Evolutionary conservation across 2,888 invertebrate species (phyloP), one percentile per base, ranked within the genome.

Genomic region (Hemithea aestivaria): DNA sequence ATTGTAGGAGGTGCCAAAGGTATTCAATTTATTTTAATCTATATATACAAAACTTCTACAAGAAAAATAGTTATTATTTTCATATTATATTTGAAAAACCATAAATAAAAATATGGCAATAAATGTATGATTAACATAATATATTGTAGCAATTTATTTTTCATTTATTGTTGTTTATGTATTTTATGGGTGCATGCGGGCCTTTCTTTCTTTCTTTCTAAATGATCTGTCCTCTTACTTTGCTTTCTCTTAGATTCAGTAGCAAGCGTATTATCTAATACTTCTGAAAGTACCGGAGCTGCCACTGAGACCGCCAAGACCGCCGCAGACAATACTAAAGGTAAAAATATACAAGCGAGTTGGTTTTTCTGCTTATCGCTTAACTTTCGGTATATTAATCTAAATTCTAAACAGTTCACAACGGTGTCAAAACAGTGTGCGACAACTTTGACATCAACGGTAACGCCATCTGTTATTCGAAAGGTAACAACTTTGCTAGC

Each of bases 1-100:
- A 25, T 71, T 34, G 58, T 71, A 48, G 71, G 66, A 40, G 57
- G 54, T 51, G 72, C 72, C 25, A 71, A 74, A 76, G 73, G 66
- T 67, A 66, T 33, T n/a, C 7, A 31, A 9, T 27, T 11, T 7
- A 30, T 27, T 24, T 30, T 28, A 8, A 22, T 21, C 20, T 21
- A 9, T 10, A 25, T 16, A 23, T 22, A n/a, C n/a, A 8, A n/a
- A 34, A 16, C 7, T 9, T 11, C 9, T 16, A 2, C 30, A 30
- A 12, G 12, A 27, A 12, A n/a, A n/a, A n/a, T n/a, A n/a, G n/a
- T n/a, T n/a, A n/a, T n/a, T n/a, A n/a, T n/a, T n/a, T n/a, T n/a
- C n/a, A n/a, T n/a, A n/a, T n/a, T n/a, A n/a, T n/a, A n/a, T n/a
- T n/a, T n/a, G n/a, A n/a, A n/a, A n/a, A n/a, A n/a, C n/a, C n/a